Percentiles rank a stretch among this genome's conserved stretches.
phyloP scores from a whole-genome alignment of 1,140 invertebrate species.

The Drosophila pseudoobscura region DNA sequence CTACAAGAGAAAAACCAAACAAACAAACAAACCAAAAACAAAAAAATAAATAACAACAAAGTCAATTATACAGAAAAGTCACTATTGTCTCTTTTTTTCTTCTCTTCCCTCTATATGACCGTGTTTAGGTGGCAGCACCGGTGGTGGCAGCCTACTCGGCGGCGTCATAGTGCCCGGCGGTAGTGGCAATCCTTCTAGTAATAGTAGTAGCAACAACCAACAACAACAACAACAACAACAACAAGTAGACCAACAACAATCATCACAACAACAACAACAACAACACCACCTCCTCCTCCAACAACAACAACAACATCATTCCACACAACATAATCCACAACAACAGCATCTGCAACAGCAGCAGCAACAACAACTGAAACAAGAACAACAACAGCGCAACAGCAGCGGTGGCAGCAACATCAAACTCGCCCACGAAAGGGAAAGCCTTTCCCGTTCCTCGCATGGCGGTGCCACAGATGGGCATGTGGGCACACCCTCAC shows the following conservation, averaged over 20 bases:
- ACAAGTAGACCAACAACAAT: constrained; percentile 54
- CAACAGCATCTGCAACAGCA: constrained; percentile 52
- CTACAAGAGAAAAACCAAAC: constrained; percentile 23
- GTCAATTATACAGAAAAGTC: constrained; percentile 83
- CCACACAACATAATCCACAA: constrained; percentile 60
- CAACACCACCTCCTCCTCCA: constrained; percentile 56
- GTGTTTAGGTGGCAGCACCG: constrained; percentile 83
- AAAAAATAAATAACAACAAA: constrained; percentile 62
- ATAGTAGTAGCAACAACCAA: constrained; percentile 69
- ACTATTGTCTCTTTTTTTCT: constrained; percentile 84
- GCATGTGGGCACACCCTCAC: constrained; percentile 58
- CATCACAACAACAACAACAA: constrained; percentile 46
- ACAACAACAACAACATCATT: constrained; percentile 70
- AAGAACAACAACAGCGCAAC: constrained; percentile 35
- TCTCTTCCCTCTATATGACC: constrained; percentile 82
- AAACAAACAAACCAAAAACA: constrained; percentile 37
- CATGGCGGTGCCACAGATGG: constrained; percentile 39
- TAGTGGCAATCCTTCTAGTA: constrained; percentile 75
- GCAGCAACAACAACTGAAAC: constrained; percentile 40
- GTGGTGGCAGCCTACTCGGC: constrained; percentile 70
- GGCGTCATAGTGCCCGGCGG: constrained; percentile 83
- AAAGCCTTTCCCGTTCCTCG: constrained; percentile 59
- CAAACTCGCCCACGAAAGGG: constrained; percentile 16
- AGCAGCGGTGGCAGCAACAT: constrained; percentile 50
- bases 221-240: constrained; percentile 50